phyloP scores from a whole-genome alignment of 1,140 invertebrate species.

The Chionoecetes opilio region DNA sequence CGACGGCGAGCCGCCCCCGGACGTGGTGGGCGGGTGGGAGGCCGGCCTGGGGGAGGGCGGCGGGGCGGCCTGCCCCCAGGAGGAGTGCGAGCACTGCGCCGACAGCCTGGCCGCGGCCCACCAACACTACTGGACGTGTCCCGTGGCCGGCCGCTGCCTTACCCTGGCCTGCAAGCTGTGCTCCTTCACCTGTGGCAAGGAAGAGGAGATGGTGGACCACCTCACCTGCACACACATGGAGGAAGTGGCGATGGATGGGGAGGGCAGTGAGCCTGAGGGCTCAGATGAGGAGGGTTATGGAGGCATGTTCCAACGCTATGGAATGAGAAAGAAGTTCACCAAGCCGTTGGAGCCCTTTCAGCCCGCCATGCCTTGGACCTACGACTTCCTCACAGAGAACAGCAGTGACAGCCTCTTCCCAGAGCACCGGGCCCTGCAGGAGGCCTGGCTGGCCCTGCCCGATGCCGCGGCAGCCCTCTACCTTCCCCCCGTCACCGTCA shows the following conservation, averaged over 20 bases:
- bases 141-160: background rate
- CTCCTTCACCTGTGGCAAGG: background rate
- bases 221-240: constrained; percentile 43
- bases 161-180: background rate
- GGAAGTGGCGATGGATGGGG: background rate
- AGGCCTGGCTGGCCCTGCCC: constrained; percentile 37
- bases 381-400: constrained; percentile 44
- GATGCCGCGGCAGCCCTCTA: background rate
- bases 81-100: constrained; percentile 43
- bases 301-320: background rate
- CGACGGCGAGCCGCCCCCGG: background rate
- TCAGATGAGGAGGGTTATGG: constrained; percentile 37
- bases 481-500: constrained; percentile 42
- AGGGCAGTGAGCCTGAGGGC: constrained; percentile 51
- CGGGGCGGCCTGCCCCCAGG: constrained; percentile 32
- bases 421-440: background rate
- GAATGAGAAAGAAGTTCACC: too few relatives aligned
- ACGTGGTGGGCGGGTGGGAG: constrained; percentile 35
- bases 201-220: constrained; percentile 41
- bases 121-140: constrained; percentile 39
- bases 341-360: constrained; percentile 46
- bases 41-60: constrained; percentile 19
- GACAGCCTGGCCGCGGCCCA: background rate
- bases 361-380: constrained; percentile 62
- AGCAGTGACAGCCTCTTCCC: background rate